Evolutionary conservation across 2,797 vertebrate genomes (phyloP).

Genomic region (Hozukius guyotensis): DNA sequence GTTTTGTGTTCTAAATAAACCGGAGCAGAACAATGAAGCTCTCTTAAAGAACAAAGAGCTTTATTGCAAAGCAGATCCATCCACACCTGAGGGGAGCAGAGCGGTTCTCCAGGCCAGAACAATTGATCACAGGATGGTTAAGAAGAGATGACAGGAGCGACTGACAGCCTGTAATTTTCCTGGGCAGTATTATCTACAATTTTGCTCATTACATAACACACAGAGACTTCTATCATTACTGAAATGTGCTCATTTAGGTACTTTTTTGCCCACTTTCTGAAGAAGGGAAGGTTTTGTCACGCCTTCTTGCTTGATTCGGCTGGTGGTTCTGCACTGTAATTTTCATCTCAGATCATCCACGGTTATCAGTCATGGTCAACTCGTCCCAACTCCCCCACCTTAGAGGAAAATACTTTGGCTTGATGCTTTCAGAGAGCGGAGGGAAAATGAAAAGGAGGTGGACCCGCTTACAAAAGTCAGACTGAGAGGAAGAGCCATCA

Average conservation of each 20-base stretch:
- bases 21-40: background rate
- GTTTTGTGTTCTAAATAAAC: constrained; percentile 19
- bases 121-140: constrained; percentile 70
- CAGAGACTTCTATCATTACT: constrained; percentile 42
- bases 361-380: constrained; percentile 56
- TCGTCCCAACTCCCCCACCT: constrained; percentile 16
- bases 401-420: constrained; percentile 18
- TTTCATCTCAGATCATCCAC: constrained; percentile 58
- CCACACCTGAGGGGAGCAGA: constrained; percentile 54
- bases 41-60: background rate
- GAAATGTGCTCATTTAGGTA: constrained; percentile 41
- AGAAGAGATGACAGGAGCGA: constrained; percentile 50
- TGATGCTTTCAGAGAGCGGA: background rate
- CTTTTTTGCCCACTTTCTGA: constrained; percentile 3
- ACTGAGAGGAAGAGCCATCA: constrained; percentile 13
- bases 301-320: constrained; percentile 8
- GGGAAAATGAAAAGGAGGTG: constrained; percentile 12
- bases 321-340: constrained; percentile 56
- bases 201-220: constrained; percentile 65
- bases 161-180: constrained; percentile 74
- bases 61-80: constrained; percentile 13
- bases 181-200: constrained; percentile 64
- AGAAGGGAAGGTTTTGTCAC: constrained; percentile 13
- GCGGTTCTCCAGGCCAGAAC: constrained; percentile 46
- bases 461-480: background rate